Evolutionary conservation across 2,797 vertebrate genomes (phyloP).

Genomic region (Gymnocypris eckloni): DNA sequence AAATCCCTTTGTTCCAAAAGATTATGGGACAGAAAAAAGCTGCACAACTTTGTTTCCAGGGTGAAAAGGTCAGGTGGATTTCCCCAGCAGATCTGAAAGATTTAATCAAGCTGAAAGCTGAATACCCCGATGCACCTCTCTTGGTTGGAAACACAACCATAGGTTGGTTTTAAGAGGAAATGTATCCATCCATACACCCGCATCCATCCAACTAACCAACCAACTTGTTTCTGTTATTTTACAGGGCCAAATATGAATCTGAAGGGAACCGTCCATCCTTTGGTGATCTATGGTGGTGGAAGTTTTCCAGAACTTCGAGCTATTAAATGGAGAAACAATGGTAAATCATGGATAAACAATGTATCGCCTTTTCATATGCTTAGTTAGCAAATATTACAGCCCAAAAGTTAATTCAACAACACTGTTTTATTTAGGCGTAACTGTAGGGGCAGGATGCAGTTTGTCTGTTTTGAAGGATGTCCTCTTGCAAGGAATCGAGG

Average conservation of each 20-base stretch:
- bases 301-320: conserved; percentile 74
- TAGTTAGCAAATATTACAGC: neutral
- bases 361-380: neutral
- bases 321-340: conserved; percentile 42
- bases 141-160: conserved; percentile 79
- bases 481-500: conserved; percentile 65
- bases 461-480: conserved; percentile 75
- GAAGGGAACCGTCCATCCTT: conserved; percentile 70
- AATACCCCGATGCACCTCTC: conserved; percentile 73
- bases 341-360: conserved; percentile 22
- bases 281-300: conserved; percentile 74
- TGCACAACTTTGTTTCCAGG: conserved; percentile 69
- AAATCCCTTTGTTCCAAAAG: conserved; percentile 61
- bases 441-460: conserved; percentile 78
- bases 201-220: neutral
- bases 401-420: neutral
- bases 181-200: neutral
- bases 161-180: conserved; percentile 63
- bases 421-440: conserved; percentile 62
- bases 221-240: neutral
- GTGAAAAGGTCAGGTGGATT: conserved; percentile 78
- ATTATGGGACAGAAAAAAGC: conserved; percentile 73
- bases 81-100: conserved; percentile 76
- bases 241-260: conserved; percentile 78
- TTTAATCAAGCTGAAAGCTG: conserved; percentile 75